Base-by-base conservation (phyloP, 2,888 invertebrate species). In the Lacanobia oleracea region DNA sequence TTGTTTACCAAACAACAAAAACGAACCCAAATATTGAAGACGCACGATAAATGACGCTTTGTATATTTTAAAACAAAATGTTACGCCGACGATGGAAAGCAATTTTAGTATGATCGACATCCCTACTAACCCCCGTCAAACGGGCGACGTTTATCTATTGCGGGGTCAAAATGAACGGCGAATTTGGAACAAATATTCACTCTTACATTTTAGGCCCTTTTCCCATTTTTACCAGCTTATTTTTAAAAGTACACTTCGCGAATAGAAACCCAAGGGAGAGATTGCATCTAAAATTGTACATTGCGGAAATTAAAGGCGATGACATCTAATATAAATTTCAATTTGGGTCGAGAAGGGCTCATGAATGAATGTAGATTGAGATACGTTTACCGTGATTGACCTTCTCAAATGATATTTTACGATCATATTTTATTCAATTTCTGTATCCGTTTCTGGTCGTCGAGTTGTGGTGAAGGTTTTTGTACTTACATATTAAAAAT, bases 211-310 rank as follows among this genome's bases (percentile, higher is more conserved):
- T 75, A 77, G 82, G 67, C 65, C 71, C 57, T 54, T 75, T 69
- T 64, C 54, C 67, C 74, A 76, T 77, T 83, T 82, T 78, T 66
- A 73, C 73, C 71, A 75, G 72, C 71, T 70, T 76, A 84, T 84
- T 86, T 82, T 74, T 70, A 67, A 82, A 84, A 77, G 71, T 85
- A 88, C 62, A 82, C 89, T 89, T 86, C 79, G 73, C 80, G 87
- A 92, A 92, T 92, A 92, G 72, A 92, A 93, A 92, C 91, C 90
- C 90, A 89, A 90, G 89, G 88, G 89, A 89, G 90, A 93, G 93
- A 94, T 94, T 93, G 92, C 92, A 93, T 94, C 92, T 91, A 86
- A 91, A 94, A 94, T 94, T 93, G 93, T 93, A 93, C 93, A 94
- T 91, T 91, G 91, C 92, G 94, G 93, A 94, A 94, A 94, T 94